These are phyloP conservation scores for Paracentrotus lividus DNA, from an alignment of 53 echinoderm and acorn worm species.

Conservation along the genomic window DNA sequence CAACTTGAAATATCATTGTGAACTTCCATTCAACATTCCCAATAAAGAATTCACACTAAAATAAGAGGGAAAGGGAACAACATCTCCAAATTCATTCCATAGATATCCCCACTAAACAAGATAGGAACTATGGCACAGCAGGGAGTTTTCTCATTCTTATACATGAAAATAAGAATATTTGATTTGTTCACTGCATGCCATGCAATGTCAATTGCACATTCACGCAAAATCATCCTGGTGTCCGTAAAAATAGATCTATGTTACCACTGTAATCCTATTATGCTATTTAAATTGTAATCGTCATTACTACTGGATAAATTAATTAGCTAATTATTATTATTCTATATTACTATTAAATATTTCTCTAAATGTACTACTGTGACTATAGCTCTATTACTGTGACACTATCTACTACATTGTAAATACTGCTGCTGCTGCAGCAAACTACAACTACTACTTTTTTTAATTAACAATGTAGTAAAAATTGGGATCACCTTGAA, in stretches of 20 bases:
- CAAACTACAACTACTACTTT: background rate
- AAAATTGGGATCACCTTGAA: no score
- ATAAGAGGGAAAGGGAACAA: no score
- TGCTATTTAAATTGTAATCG: no score
- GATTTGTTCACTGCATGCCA: constrained; percentile 42
- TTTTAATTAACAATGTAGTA: no score
- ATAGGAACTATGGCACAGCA: background rate
- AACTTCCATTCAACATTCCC: no score
- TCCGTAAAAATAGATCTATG: no score
- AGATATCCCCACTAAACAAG: background rate
- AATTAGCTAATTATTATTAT: background rate
- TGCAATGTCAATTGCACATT: background rate
- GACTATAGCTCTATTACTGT: background rate
- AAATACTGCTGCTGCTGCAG: background rate
- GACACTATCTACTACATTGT: background rate
- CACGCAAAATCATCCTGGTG: no score
- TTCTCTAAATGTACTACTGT: background rate
- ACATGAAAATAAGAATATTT: no score
- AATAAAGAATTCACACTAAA: no score
- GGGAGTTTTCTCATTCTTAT: background rate
- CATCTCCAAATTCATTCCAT: no score
- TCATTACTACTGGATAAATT: background rate
- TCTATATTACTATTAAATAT: background rate
- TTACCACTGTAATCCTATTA: no score
- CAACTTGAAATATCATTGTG: no score